These are phyloP conservation scores for Larimichthys crocea DNA, from an alignment of 2,113 vertebrate genomes.

Conservation along the genomic window DNA sequence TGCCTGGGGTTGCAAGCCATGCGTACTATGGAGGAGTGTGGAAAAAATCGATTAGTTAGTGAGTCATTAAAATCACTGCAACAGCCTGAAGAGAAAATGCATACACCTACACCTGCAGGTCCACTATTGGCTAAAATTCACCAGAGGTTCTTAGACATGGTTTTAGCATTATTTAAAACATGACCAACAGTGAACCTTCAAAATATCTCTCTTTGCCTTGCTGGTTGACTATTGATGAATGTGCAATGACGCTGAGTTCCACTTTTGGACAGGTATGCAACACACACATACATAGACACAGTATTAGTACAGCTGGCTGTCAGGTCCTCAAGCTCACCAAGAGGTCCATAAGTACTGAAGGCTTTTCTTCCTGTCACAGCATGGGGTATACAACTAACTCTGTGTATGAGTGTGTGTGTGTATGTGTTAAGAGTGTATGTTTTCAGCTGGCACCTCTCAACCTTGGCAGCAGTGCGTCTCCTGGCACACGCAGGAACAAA, in stretches of 20 bases:
- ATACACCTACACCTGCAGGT: not conserved
- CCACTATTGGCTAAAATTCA: not conserved
- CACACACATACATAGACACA: not conserved
- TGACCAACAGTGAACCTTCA: not conserved
- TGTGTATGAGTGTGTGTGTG: conserved; percentile 24
- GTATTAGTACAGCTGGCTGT: conserved; percentile 74
- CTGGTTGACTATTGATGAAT: not conserved
- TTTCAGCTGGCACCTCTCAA: conserved; percentile 74
- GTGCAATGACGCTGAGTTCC: not conserved
- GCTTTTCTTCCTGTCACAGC: conserved; percentile 74
- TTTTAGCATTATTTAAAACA: not conserved
- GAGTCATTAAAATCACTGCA: not conserved
- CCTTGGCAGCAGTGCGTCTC: conserved; percentile 70
- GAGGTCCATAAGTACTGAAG: conserved; percentile 68
- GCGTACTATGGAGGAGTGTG: not conserved
- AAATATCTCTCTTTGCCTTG: not conserved
- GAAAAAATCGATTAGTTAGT: not conserved
- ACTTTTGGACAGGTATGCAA: too few species aligned
- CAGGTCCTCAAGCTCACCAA: conserved; percentile 67
- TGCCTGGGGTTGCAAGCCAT: not conserved
- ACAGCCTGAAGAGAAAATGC: not conserved
- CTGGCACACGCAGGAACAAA: conserved; percentile 74
- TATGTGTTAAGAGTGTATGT: conserved; percentile 50
- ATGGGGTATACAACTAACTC: conserved; percentile 63
- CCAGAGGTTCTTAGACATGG: not conserved